A percentile compares a stretch with the other conserved stretches of the same genome.
Conservation (phyloP, 2,113 vertebrate species). For the Elanoides forficatus region DNA sequence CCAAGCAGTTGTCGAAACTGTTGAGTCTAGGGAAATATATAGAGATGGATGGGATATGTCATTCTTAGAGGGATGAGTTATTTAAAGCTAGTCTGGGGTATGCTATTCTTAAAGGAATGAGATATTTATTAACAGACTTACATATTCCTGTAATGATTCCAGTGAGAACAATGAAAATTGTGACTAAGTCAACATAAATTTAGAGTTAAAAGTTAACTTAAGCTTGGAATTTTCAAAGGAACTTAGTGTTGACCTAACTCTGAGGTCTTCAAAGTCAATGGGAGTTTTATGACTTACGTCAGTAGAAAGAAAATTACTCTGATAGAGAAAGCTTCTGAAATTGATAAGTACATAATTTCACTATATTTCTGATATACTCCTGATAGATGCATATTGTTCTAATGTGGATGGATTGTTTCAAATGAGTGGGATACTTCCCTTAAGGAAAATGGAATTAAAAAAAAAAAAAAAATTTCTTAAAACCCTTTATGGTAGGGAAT, state of each 20-base stretch:
- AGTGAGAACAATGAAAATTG: constrained; percentile 44
- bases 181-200: constrained; percentile 30
- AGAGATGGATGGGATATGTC: constrained; percentile 54
- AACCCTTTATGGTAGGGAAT: background rate
- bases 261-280: background rate
- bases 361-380: background rate
- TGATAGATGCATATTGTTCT: background rate
- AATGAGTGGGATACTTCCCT: background rate
- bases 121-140: constrained; percentile 58
- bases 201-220: constrained; percentile 35
- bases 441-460: background rate
- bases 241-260: background rate
- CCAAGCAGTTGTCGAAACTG: constrained; percentile 49
- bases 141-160: constrained; percentile 38
- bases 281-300: background rate
- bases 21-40: constrained; percentile 58
- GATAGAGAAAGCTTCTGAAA: background rate
- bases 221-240: background rate
- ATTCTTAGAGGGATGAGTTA: constrained; percentile 54
- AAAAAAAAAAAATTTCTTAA: background rate
- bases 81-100: constrained; percentile 40
- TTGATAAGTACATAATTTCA: background rate
- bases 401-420: background rate
- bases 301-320: background rate
- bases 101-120: constrained; percentile 34